Percentiles rank a stretch among this genome's conserved stretches.
Conservation (phyloP, 2,113 vertebrate genomes). For the Steatornis caripensis region DNA sequence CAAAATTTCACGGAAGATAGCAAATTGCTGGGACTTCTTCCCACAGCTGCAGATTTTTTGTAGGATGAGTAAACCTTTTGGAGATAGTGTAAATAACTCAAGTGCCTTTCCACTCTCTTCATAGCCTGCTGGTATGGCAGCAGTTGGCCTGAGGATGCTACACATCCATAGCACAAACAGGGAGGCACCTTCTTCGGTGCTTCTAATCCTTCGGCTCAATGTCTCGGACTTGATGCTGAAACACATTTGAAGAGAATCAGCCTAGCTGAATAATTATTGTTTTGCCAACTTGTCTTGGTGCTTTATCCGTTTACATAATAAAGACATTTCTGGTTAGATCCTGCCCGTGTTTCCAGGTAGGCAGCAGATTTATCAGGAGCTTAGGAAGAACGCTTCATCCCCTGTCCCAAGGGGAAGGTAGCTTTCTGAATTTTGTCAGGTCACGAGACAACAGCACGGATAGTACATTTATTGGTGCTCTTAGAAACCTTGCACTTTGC, state of each 20-base stretch:
- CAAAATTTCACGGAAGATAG: background rate
- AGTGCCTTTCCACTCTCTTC: background rate
- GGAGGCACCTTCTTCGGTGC: background rate
- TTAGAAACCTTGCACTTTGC: background rate
- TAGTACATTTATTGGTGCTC: background rate
- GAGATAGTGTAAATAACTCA: background rate
- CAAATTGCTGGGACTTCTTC: background rate
- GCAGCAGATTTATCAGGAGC: background rate
- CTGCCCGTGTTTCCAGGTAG: background rate
- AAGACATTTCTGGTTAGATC: background rate
- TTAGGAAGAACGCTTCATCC: background rate
- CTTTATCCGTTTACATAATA: background rate
- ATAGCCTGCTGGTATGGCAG: background rate
- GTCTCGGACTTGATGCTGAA: background rate
- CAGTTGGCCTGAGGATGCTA: background rate
- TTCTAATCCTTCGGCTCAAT: background rate
- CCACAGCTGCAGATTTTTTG: background rate
- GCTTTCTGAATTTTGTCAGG: background rate
- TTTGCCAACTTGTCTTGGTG: background rate
- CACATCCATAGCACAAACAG: accelerated
- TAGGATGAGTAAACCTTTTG: background rate
- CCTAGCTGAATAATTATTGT: background rate
- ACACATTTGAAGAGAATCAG: background rate
- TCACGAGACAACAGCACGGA: background rate
- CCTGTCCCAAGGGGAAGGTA: background rate